phyloP scores from a whole-genome alignment of 30 jellyfish, hydroid and myxozoan species.

The Aurelia coerulea region DNA sequence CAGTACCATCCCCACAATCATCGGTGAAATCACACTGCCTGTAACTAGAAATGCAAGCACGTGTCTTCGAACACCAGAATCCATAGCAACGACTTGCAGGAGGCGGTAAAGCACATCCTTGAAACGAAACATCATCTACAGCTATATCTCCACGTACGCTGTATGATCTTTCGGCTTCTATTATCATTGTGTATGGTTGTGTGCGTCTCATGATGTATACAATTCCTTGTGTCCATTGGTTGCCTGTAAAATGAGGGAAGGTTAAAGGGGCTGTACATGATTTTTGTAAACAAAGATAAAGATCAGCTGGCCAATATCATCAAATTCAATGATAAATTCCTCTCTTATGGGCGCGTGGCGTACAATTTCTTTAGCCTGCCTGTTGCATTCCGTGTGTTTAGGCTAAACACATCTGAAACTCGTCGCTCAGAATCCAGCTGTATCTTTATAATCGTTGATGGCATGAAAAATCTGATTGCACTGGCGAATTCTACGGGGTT shows the following conservation, averaged over 20 bases:
- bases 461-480: too few species aligned
- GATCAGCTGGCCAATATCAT: too few species aligned
- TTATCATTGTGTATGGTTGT: slow-evolving; percentile 68
- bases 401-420: too few species aligned
- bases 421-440: too few species aligned
- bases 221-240: slow-evolving; percentile 85
- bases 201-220: slow-evolving; percentile 89
- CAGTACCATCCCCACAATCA: slow-evolving; percentile 97
- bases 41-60: slow-evolving; percentile 77
- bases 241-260: slow-evolving; percentile 51
- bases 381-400: too few species aligned
- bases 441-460: too few species aligned
- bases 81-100: slow-evolving; percentile 82
- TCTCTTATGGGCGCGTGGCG: too few species aligned
- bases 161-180: slow-evolving; percentile 90
- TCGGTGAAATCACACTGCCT: slow-evolving; percentile 92
- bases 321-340: too few species aligned
- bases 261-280: too few species aligned
- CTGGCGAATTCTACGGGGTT: too few species aligned
- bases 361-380: too few species aligned
- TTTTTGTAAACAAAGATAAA: too few species aligned
- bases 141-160: slow-evolving; percentile 96
- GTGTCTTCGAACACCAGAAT: slow-evolving; percentile 75
- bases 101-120: slow-evolving; percentile 89
- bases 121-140: slow-evolving; percentile 86